Base-by-base conservation (phyloP, 2,113 vertebrate species). In the Xiphias gladius region DNA sequence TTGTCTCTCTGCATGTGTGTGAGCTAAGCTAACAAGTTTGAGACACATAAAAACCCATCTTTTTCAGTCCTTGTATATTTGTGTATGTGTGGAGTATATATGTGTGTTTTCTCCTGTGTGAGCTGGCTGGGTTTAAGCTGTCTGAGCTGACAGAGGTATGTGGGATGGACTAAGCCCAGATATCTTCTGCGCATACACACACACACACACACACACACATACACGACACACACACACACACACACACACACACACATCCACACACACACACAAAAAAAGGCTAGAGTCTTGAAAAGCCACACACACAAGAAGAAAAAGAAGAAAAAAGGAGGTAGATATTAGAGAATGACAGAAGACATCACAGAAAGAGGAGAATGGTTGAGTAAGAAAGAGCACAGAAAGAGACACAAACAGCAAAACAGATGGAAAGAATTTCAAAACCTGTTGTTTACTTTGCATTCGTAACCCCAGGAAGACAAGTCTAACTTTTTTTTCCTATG, bases 81-180 rank as follows among this genome's bases (percentile, higher is more conserved):
- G n/a, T 74, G 54, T 57, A 24, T 39, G 39, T 66, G 20, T 74
- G 35, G 8, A 12, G 54, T 32, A 30, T 22, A 20, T 57, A 28
- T 66, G 64, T 82, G 86, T 64, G 68, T 73, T 81, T 89, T 86
- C 86, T 92, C 84, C 70, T 73, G 85, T 72, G 72, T 91, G 84
- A 93, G 71, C 81, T 88, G 88, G 79, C 76, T 74, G 46, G 79
- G 74, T 86, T 89, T 87, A 92, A 78, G 83, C 80, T 68, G 80
- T 79, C 81, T 77, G 73, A 91, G 93, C 86, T 88, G 86, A 93
- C 74, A 84, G 84, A 86, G 84, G 90, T 90, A 91, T 93, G 91
- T 67, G 73, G 73, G 79, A 85, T 84, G 88, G 88, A 91, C 80
- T 87, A 84, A 91, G 84, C 79, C 87, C 89, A 91, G 76, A 93